Evolutionary conservation across 2,113 vertebrate species (phyloP).

Genomic region (Sander vitreus): DNA sequence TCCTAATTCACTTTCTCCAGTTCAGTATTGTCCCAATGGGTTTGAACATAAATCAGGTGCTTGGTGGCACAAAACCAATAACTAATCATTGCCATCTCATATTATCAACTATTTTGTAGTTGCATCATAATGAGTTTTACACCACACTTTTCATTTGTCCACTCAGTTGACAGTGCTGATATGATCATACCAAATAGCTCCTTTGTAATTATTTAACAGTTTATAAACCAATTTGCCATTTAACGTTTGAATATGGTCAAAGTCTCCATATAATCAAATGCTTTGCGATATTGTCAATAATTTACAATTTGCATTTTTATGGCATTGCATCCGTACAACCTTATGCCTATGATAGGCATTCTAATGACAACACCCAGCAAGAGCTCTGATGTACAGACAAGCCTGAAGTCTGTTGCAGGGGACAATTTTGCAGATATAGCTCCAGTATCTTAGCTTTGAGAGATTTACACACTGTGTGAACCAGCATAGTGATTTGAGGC

Average conservation of each 20-base stretch:
- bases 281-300: not conserved
- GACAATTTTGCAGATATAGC: not conserved
- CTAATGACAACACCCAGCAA: not conserved
- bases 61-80: conserved; percentile 28
- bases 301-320: not conserved
- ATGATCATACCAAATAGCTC: not conserved
- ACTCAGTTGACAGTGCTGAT: not conserved
- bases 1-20: not conserved
- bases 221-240: not conserved
- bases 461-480: conserved; percentile 9
- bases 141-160: not conserved
- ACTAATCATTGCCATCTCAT: conserved; percentile 7
- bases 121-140: conserved; percentile 15
- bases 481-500: not conserved
- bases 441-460: not conserved
- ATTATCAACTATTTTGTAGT: conserved; percentile 21
- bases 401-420: not conserved
- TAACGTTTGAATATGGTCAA: not conserved
- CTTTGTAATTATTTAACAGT: not conserved
- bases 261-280: not conserved
- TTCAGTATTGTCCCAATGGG: not conserved
- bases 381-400: not conserved
- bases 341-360: not conserved
- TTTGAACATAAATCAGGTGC: conserved; percentile 17
- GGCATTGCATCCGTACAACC: not conserved